phyloP scores from a whole-genome alignment of 2,797 vertebrate genomes.

The Pogonophryne albipinna region DNA sequence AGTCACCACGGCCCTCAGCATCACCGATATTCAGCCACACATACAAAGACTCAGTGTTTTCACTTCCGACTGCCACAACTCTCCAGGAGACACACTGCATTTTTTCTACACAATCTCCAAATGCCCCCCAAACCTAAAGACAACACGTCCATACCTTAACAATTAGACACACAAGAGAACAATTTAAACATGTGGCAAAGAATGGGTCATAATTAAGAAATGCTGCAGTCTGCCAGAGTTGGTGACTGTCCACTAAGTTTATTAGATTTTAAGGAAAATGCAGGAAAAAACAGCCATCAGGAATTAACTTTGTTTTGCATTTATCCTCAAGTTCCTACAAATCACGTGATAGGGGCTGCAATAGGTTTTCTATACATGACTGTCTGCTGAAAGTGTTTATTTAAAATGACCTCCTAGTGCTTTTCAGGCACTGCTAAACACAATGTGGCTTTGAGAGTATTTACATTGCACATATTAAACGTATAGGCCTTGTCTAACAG shows the following conservation, averaged over 20 bases:
- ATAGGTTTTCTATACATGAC: slow-evolving; percentile 40
- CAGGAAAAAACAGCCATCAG: slow-evolving; percentile 36
- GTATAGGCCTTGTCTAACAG: slow-evolving; percentile 18
- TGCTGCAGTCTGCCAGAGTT: slow-evolving; percentile 49
- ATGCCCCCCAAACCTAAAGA: slow-evolving; percentile 28
- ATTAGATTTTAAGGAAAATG: slow-evolving; percentile 71
- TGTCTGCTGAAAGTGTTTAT: slow-evolving; percentile 44
- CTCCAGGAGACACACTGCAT: slow-evolving; percentile 41
- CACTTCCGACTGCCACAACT: slow-evolving; percentile 56
- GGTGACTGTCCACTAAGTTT: slow-evolving; percentile 65
- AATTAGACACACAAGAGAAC: slow-evolving; percentile 56
- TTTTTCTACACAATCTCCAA: slow-evolving; percentile 25
- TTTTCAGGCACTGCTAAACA: slow-evolving; percentile 44
- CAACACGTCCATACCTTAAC: slow-evolving; percentile 30
- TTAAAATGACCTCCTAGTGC: slow-evolving; percentile 52
- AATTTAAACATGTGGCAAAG: slow-evolving; percentile 41
- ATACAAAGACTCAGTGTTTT: slow-evolving; percentile 68
- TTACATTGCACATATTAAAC: slow-evolving; percentile 18
- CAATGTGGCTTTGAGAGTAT: slow-evolving; percentile 27
- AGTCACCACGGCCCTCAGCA: slow-evolving; percentile 67
- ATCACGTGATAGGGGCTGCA: slow-evolving; percentile 46
- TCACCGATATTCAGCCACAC: slow-evolving; percentile 61
- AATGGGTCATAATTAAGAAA: slow-evolving; percentile 36
- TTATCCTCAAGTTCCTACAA: slow-evolving; percentile 58
- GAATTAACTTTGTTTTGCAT: slow-evolving; percentile 55